These are phyloP conservation scores for Tuberolachnus salignus DNA, from an alignment of 2,888 invertebrate genomes.

Conservation along the genomic window DNA sequence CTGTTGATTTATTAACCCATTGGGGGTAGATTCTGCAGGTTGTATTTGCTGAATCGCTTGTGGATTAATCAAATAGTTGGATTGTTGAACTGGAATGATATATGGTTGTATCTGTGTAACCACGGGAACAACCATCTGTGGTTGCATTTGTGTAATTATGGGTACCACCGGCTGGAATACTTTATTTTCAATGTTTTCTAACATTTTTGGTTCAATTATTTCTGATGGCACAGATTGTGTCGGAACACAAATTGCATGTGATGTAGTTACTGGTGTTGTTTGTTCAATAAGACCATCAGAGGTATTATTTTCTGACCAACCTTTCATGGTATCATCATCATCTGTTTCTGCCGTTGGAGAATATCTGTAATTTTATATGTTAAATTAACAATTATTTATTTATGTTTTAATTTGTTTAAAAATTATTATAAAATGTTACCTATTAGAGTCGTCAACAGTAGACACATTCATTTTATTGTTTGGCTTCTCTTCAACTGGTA, in stretches of 20 bases:
- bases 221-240: slow-evolving; percentile 2
- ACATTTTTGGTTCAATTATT: slow-evolving; percentile 8
- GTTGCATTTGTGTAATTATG: neutral
- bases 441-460: slow-evolving; percentile 39
- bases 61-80: slow-evolving; percentile 3
- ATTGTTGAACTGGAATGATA: slow-evolving; percentile 23
- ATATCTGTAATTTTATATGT: slow-evolving; percentile 31
- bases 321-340: slow-evolving; percentile 36
- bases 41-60: slow-evolving; percentile 24
- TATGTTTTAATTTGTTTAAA: neutral
- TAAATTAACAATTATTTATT: neutral
- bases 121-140: neutral
- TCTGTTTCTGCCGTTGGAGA: slow-evolving; percentile 46
- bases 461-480: slow-evolving; percentile 5
- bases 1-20: slow-evolving; percentile 17
- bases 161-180: neutral
- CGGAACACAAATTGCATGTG: neutral
- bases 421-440: slow-evolving; percentile 14
- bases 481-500: slow-evolving; percentile 55
- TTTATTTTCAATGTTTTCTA: neutral
- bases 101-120: neutral
- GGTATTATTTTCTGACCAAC: slow-evolving; percentile 4
- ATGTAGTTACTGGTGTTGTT: neutral
- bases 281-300: slow-evolving; percentile 1
- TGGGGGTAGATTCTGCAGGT: slow-evolving; percentile 19